Percentiles rank a stretch among this genome's conserved stretches.
phyloP scores from a whole-genome alignment of 1,140 invertebrate species.

The Ectropis grisescens region DNA sequence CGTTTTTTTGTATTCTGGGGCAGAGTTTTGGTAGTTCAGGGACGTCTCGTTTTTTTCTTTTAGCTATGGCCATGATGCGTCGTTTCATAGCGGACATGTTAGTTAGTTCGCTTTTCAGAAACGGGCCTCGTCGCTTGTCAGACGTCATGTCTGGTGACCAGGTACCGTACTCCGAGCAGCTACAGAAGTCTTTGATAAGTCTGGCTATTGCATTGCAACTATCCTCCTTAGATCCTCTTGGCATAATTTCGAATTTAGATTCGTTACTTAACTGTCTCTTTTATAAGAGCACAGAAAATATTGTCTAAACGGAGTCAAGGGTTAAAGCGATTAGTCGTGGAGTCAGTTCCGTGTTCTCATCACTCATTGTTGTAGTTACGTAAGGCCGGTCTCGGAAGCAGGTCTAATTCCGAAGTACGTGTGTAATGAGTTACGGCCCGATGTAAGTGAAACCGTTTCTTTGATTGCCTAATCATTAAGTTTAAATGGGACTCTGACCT shows the following conservation, averaged over 20 bases:
- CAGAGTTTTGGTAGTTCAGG: slow-evolving; percentile 32
- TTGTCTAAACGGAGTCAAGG: slow-evolving; percentile 11
- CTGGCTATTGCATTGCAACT: slow-evolving; percentile 57
- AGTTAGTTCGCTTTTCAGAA: slow-evolving; percentile 55
- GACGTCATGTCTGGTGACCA: slow-evolving; percentile 66
- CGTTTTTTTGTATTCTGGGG: slow-evolving; percentile 31
- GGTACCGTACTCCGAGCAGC: slow-evolving; percentile 61
- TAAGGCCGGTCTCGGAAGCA: slow-evolving; percentile 7
- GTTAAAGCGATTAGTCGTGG: slow-evolving; percentile 26
- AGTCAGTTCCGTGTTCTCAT: slow-evolving; percentile 26
- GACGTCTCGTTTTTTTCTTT: slow-evolving; percentile 30
- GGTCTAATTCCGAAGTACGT: slow-evolving; percentile 7
- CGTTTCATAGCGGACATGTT: slow-evolving; percentile 57
- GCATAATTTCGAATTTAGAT: too few relatives aligned
- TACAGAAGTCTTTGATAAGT: slow-evolving; percentile 63
- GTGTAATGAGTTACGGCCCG: slow-evolving; percentile 8
- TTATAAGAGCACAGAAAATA: slow-evolving; percentile 37
- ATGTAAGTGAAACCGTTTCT: background rate
- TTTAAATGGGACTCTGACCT: too few relatives aligned
- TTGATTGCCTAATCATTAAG: slow-evolving; percentile 1
- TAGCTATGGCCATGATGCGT: slow-evolving; percentile 49
- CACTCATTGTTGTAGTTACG: slow-evolving; percentile 13
- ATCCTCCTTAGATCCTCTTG: slow-evolving; percentile 42
- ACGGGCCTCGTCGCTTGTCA: slow-evolving; percentile 38
- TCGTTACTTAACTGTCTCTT: slow-evolving; percentile 54